These are phyloP conservation scores for Auanema sp. DNA, from an alignment of 2,888 invertebrate species.

Conservation along the genomic window DNA sequence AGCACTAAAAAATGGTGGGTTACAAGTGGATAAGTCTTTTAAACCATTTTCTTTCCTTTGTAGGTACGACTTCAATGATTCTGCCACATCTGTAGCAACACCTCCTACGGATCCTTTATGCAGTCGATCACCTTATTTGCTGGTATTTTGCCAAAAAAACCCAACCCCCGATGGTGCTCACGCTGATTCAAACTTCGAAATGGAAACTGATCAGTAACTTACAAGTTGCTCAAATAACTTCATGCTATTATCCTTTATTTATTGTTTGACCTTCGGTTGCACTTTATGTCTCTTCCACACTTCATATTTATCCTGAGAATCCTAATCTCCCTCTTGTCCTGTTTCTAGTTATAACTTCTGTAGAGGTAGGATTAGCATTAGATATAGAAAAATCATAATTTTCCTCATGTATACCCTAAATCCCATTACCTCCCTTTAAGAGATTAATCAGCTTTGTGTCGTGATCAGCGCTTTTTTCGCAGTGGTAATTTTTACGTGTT, in stretches of 20 bases:
- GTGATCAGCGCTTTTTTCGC: too few species aligned
- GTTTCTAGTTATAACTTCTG: too few species aligned
- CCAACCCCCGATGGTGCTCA: conserved; percentile 10
- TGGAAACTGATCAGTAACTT: conserved; percentile 16
- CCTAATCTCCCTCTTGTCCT: too few species aligned
- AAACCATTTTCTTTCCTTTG: too few species aligned
- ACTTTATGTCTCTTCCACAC: neutral
- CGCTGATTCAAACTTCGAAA: conserved; percentile 18
- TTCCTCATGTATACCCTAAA: too few species aligned
- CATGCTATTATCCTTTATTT: neutral
- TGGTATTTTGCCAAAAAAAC: conserved; percentile 25
- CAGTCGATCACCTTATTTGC: conserved; percentile 50
- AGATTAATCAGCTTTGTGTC: too few species aligned
- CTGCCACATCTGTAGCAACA: conserved; percentile 17
- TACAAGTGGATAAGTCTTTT: neutral
- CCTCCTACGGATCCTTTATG: conserved; percentile 32
- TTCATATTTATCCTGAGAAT: too few species aligned
- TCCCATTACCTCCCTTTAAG: too few species aligned
- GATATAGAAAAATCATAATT: too few species aligned
- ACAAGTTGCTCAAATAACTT: neutral
- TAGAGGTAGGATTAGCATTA: too few species aligned
- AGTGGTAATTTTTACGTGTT: too few species aligned
- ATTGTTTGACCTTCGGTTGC: conserved; percentile 3
- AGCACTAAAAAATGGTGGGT: conserved; percentile 36
- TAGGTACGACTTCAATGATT: conserved; percentile 60